phyloP scores from a whole-genome alignment of 2,888 invertebrate genomes.

The Biston betularia region DNA sequence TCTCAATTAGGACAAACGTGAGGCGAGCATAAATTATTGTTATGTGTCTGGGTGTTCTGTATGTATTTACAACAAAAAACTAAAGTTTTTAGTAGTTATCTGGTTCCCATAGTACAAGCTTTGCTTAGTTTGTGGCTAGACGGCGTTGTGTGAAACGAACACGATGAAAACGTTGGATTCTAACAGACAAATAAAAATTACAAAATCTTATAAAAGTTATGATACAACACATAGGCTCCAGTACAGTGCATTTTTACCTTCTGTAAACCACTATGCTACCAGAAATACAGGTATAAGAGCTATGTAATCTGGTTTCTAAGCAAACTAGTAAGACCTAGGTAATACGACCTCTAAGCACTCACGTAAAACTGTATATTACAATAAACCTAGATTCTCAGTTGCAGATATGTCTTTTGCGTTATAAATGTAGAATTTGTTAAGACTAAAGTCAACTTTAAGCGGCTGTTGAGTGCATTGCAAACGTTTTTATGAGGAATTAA shows the following conservation, averaged over 20 bases:
- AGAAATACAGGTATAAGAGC: conserved; percentile 22
- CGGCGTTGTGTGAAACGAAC: too few species aligned
- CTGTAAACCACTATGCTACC: conserved; percentile 7
- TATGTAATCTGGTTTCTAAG: conserved; percentile 16
- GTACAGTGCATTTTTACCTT: conserved; percentile 3
- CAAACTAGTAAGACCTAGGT: conserved; percentile 18
- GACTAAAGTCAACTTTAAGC: not conserved
- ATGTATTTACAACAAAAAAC: too few species aligned
- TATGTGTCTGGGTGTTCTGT: too few species aligned
- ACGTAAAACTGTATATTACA: conserved; percentile 16
- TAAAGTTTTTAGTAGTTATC: too few species aligned
- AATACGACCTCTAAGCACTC: conserved; percentile 11
- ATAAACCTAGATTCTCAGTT: conserved; percentile 29
- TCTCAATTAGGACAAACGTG: too few species aligned
- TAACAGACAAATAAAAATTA: too few species aligned
- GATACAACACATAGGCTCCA: too few species aligned
- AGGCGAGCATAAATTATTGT: too few species aligned
- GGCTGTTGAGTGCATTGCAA: not conserved
- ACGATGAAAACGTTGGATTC: too few species aligned
- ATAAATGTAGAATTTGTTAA: conserved; percentile 10
- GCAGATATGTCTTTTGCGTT: conserved; percentile 1
- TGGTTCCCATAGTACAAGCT: too few species aligned
- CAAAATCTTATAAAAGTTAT: too few species aligned
- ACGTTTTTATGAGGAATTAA: conserved; percentile 3
- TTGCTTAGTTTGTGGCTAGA: too few species aligned